phyloP scores from a whole-genome alignment of 2,113 vertebrate genomes.

The Cryptomyrus ogoouensis region DNA sequence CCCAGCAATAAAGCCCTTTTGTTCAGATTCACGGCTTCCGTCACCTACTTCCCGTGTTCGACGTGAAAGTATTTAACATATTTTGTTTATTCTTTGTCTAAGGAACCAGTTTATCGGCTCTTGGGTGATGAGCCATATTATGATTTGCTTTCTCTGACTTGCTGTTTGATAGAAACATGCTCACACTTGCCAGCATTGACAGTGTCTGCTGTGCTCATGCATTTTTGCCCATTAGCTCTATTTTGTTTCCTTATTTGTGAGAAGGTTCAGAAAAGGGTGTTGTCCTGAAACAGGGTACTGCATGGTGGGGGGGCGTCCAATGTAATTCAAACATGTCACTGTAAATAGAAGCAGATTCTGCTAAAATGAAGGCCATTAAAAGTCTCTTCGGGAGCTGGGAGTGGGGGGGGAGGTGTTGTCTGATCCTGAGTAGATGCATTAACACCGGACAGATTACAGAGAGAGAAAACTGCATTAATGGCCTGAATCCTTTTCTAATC shows the following conservation, averaged over 20 bases:
- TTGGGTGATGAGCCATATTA: not conserved
- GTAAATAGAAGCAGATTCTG: not conserved
- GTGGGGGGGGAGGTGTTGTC: not conserved
- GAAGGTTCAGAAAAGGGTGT: not conserved
- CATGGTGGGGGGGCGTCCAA: not conserved
- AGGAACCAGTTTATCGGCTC: not conserved
- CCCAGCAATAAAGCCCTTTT: no score
- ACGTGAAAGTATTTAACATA: not conserved
- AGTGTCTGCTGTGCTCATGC: not conserved
- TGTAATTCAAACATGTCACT: not conserved
- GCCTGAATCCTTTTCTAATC: not conserved
- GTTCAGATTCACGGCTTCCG: no score
- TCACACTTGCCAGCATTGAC: not conserved
- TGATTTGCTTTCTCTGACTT: not conserved
- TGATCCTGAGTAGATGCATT: not conserved
- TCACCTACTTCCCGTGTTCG: no score
- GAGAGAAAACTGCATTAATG: not conserved
- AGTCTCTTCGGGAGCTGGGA: not conserved
- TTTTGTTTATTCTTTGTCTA: not conserved
- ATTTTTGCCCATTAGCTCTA: not conserved
- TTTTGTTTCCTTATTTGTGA: not conserved
- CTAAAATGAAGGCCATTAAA: not conserved
- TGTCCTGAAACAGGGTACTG: not conserved
- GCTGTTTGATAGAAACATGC: not conserved
- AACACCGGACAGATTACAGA: not conserved